These are phyloP conservation scores for Hoplias malabaricus DNA, from an alignment of 2,113 vertebrate genomes.

Conservation along the genomic window DNA sequence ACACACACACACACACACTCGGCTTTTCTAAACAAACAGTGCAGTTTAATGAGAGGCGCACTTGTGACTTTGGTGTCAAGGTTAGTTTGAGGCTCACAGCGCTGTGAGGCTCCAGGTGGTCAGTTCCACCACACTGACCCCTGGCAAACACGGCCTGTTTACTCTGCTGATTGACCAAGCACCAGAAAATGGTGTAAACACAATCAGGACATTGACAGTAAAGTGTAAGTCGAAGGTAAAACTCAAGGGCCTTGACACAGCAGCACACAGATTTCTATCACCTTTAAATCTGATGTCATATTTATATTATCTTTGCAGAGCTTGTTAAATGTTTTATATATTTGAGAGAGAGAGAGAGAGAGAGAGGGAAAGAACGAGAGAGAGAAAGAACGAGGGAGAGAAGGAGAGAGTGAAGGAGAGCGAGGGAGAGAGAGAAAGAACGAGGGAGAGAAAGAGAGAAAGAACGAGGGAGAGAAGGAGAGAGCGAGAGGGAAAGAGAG, in stretches of 20 bases:
- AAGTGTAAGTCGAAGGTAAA: slow-evolving; percentile 56
- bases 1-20: too few species aligned
- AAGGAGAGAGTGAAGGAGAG: too few species aligned
- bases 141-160: slow-evolving; percentile 73
- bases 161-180: slow-evolving; percentile 69
- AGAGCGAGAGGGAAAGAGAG: too few species aligned
- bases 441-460: too few species aligned
- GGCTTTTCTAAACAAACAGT: slow-evolving; percentile 64
- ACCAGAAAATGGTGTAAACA: slow-evolving; percentile 65
- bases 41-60: slow-evolving; percentile 66
- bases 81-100: slow-evolving; percentile 64
- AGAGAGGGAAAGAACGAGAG: too few species aligned
- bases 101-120: slow-evolving; percentile 65
- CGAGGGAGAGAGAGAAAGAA: too few species aligned
- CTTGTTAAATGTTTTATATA: neutral
- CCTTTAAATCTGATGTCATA: neutral
- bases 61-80: slow-evolving; percentile 74
- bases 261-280: neutral
- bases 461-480: too few species aligned
- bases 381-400: too few species aligned
- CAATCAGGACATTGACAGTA: slow-evolving; percentile 65
- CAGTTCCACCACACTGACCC: slow-evolving; percentile 22
- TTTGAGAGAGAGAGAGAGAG: too few species aligned
- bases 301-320: neutral
- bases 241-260: neutral